Conservation (phyloP, 2,888 invertebrate genomes). For the Clivina fossor region DNA sequence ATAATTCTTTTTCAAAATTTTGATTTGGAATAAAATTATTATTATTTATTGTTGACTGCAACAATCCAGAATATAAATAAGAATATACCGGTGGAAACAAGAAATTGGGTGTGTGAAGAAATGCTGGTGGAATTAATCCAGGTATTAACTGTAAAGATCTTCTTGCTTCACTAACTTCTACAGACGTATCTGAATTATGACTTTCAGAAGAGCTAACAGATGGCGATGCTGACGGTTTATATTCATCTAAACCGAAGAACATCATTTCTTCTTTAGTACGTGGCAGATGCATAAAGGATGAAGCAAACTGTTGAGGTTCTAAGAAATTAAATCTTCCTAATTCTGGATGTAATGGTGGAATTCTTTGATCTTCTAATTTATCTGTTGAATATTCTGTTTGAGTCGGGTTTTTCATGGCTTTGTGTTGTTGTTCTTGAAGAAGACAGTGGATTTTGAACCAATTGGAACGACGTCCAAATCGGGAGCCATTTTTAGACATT, state of each 20-base stretch:
- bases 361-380: conserved; percentile 43
- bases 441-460: conserved; percentile 96
- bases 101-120: conserved; percentile 60
- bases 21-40: conserved; percentile 55
- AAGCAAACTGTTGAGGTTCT: conserved; percentile 57
- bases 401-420: conserved; percentile 52
- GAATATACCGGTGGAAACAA: conserved; percentile 60
- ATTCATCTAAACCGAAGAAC: conserved; percentile 70
- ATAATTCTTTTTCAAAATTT: conserved; percentile 64
- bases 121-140: conserved; percentile 53
- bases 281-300: conserved; percentile 58
- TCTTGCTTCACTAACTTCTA: conserved; percentile 66
- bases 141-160: conserved; percentile 52
- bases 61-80: conserved; percentile 50
- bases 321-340: conserved; percentile 54
- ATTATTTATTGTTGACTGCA: conserved; percentile 50
- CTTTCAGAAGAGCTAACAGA: conserved; percentile 82
- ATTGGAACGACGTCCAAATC: conserved; percentile 89
- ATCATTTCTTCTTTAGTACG: conserved; percentile 71
- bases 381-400: conserved; percentile 40
- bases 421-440: conserved; percentile 82
- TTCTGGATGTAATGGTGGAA: conserved; percentile 54
- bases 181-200: conserved; percentile 79
- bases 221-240: conserved; percentile 69
- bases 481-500: conserved; percentile 92